Evolutionary conservation across 2,888 invertebrate genomes (phyloP).

Genomic region (Habrosyne pyritoides): DNA sequence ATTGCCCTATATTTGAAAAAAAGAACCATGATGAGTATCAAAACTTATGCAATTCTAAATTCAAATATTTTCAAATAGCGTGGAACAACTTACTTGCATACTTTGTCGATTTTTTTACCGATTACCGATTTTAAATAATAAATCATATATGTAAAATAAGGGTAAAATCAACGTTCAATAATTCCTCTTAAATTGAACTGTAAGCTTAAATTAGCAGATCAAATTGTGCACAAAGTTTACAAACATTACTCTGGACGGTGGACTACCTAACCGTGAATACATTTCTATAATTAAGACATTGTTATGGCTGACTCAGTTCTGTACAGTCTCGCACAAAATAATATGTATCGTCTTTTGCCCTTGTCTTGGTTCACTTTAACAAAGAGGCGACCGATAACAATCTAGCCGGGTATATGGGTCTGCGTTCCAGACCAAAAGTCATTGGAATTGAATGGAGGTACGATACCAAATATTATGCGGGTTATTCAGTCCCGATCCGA

Average conservation of each 20-base stretch:
- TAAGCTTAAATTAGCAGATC: not conserved
- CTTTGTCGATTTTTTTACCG: too few species aligned
- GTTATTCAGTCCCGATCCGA: too few species aligned
- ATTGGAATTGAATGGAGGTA: too few species aligned
- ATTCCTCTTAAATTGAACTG: not conserved
- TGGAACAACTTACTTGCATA: too few species aligned
- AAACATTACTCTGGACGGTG: not conserved
- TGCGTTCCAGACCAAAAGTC: too few species aligned
- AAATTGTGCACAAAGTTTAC: not conserved
- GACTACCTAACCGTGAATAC: not conserved
- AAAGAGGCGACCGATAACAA: too few species aligned
- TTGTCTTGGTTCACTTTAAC: not conserved
- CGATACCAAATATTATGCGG: too few species aligned
- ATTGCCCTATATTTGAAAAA: too few species aligned
- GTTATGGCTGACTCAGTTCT: slow-evolving; percentile 6
- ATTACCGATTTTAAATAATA: too few species aligned
- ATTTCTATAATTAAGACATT: slow-evolving; percentile 1
- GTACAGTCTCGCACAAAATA: not conserved
- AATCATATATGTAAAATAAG: too few species aligned
- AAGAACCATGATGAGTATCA: slow-evolving; percentile 70
- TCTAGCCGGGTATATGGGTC: too few species aligned
- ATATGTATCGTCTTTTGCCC: not conserved
- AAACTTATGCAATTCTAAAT: slow-evolving; percentile 61
- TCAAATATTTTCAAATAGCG: slow-evolving; percentile 47
- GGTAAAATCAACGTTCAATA: not conserved